phyloP scores from a whole-genome alignment of 2,113 vertebrate species.

The Pachycephala philippinensis region DNA sequence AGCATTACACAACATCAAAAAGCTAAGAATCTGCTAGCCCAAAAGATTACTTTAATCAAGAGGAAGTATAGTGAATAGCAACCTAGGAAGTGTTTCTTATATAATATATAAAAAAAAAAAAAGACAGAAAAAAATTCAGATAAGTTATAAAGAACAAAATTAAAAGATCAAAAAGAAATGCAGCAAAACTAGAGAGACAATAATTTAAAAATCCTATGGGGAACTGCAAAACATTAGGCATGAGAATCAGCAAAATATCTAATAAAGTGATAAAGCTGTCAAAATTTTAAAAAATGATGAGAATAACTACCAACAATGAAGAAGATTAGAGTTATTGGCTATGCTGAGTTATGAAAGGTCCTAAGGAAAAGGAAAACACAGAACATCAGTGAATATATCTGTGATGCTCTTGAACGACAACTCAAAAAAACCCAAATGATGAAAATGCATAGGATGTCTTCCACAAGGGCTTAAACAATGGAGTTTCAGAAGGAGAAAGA shows the following conservation, averaged over 20 bases:
- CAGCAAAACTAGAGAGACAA: neutral
- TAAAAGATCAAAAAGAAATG: neutral
- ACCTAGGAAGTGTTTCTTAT: neutral
- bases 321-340: neutral
- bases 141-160: neutral
- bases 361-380: neutral
- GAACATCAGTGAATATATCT: neutral
- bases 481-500: neutral
- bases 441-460: neutral
- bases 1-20: neutral
- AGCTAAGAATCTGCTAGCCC: neutral
- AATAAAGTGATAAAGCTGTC: neutral
- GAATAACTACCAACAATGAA: neutral
- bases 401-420: neutral
- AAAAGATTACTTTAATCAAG: neutral
- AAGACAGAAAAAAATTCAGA: neutral
- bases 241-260: neutral
- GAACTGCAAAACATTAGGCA: neutral
- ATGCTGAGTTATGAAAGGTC: neutral
- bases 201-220: neutral
- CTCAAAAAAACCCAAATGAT: neutral
- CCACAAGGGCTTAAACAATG: neutral
- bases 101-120: neutral
- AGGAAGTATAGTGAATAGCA: neutral
- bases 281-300: neutral